Evolutionary conservation across 1,140 invertebrate genomes (phyloP), one percentile per base, ranked within the genome.

Genomic region (Hormaphis cornu): DNA sequence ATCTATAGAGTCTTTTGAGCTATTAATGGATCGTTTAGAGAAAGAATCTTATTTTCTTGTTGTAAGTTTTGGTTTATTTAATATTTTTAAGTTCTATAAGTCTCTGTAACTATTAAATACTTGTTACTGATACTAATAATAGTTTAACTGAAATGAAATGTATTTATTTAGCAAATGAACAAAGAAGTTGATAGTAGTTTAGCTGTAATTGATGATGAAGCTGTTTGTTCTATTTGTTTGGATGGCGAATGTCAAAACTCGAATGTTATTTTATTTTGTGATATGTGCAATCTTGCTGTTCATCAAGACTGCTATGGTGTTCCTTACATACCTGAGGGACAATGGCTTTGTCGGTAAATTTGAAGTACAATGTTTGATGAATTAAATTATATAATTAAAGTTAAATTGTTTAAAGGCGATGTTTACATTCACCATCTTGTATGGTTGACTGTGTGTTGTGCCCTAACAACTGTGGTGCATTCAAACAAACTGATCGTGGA

Each of bases 231-330:
- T 76, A 97, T 99, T 73, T 91, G 89, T 74, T 88, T 90, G 84
- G 89, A 91, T 75, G 96, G 96, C 12, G 95, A 98, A 77, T 98
- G 95, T 80, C 90, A 95, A 76, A 97, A 97, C 77, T 93, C 91
- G 71, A 98, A 98, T 79, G 90, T 91, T 37, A 93, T 93, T 75
- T 82, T 99, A 35, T 99, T 99, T 79, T 99, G 97, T 82, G 97
- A 99, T 81, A 98, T 98, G 94, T 99, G 96, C 79, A 98, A 99
- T 81, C 81, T 99, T 30, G 94, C 96, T 20, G 96, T 99, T 20
- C 95, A 98, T 81, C 96, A 98, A 79, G 97, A 99, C 80, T 99
- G 97, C 77, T 99, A 99, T 80, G 97, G 97, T 54, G 95, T 97
- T 8, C 96, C 96, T 18, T 98, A 98, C 76, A 98, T 99, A 75